Base-by-base conservation (phyloP, 53 echinoderm and acorn worm species). In the Luidia sarsii region DNA sequence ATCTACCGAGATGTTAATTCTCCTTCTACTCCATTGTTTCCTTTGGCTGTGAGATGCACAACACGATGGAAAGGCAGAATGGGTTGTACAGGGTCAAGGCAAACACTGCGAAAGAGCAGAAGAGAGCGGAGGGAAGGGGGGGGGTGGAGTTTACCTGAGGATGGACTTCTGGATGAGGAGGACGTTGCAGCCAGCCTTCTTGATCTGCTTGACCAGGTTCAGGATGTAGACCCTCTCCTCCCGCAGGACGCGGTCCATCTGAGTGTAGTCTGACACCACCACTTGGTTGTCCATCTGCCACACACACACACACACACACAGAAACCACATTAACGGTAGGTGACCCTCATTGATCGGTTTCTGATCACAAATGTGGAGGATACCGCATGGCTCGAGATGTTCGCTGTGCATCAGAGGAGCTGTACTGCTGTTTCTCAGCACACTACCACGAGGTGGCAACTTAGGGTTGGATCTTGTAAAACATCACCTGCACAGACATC, bases 111-210 rank as follows among this genome's bases (percentile, higher is more conserved):
- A n/a, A n/a, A n/a, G n/a, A n/a, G n/a, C n/a, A n/a, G n/a, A n/a
- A n/a, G n/a, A n/a, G n/a, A n/a, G n/a, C n/a, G 30, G 29, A 13
- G 31, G 29, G 29, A 4, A 3, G 28, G 27, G 2, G 31, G 57
- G 2, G 29, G 2, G n/a, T n/a, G n/a, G n/a, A n/a, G n/a, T n/a
- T n/a, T n/a, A 95, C 95, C 95, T 95, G 19, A 95, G 82, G 57
- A 95, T 92, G 23, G 95, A 95, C 57, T 95, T 95, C 59, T 95
- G 95, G 34, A 95, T 89, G 49, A 95, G 89, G 3, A 95, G 70
- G 1, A 95, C 95, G 75, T 95, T 95, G 53, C 95, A 95, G 28
- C 95, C 95, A 45, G 95, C 92, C 57, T 95, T 95, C 85, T 92
- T 95, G 62, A 95, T 95, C 65, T 95, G 89, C 20, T 95, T 95